Evolutionary conservation across 2,888 invertebrate genomes (phyloP).

Genomic region (Synergus umbraculus): DNA sequence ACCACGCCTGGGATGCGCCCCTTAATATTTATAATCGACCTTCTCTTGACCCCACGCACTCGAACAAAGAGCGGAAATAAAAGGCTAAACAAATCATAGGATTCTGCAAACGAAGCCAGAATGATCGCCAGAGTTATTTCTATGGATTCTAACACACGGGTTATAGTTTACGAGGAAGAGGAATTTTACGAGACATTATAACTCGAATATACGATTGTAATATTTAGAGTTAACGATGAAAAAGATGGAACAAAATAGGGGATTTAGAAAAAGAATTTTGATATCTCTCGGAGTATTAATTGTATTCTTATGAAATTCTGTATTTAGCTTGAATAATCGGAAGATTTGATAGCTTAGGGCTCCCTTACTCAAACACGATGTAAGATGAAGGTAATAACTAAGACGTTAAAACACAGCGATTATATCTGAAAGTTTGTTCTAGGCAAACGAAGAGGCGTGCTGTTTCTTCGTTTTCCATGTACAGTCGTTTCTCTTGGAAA

Average conservation of each 20-base stretch:
- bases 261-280: not conserved
- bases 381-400: slow-evolving; percentile 14
- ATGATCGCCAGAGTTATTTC: not conserved
- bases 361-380: not conserved
- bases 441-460: slow-evolving; percentile 40
- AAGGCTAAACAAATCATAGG: slow-evolving; percentile 25
- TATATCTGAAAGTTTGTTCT: slow-evolving; percentile 32
- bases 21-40: slow-evolving; percentile 65
- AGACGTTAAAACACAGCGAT: slow-evolving; percentile 1
- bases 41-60: slow-evolving; percentile 43
- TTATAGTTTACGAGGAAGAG: too few species aligned
- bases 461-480: slow-evolving; percentile 52
- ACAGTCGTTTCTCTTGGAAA: slow-evolving; percentile 53
- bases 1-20: slow-evolving; percentile 61
- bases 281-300: not conserved
- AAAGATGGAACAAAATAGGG: not conserved
- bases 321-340: not conserved
- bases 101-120: slow-evolving; percentile 20
- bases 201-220: not conserved
- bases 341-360: not conserved
- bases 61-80: slow-evolving; percentile 47
- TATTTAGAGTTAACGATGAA: not conserved
- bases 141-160: not conserved
- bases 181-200: not conserved
- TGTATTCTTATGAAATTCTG: not conserved